Evolutionary conservation across 2,113 vertebrate genomes (phyloP), one percentile per base, ranked within the genome.

Genomic region (Uria aalge): DNA sequence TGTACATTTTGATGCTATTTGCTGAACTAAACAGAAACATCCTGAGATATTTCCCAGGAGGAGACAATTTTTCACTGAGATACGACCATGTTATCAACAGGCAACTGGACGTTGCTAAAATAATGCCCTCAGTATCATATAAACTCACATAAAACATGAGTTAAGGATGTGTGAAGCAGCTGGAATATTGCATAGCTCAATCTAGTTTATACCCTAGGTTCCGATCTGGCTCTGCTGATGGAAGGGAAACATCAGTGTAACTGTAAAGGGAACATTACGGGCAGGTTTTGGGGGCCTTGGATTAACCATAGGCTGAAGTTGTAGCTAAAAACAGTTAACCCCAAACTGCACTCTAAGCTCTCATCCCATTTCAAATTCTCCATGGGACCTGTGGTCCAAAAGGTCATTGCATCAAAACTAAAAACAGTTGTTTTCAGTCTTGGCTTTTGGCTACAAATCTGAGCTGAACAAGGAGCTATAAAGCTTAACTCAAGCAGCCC

Each of bases 11-110:
- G 2, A 76, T 89, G 48, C 23, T 82, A 30, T 87, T 95, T 92
- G 86, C 86, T 87, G 88, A 94, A 94, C 76, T 89, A 60, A 92
- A 94, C 62, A 64, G 86, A 95, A 96, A 87, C 62, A 92, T 90
- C 57, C 80, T 24, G 26, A 91, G 64, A 18, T 95, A 90, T 92
- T 94, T 97, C 90, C 85, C 86, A 91, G 40, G 43, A 81, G 60
- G 8, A 12, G 34, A 71, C 1, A 71, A 67, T 74, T 94, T 97
- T 85, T 94, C 53, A 85, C 56, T 92, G 0, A 0, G 26, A 72
- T 87, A 29, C 3, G 19, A 43, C 75, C 48, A 29, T 68, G 36
- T 43, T 87, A 82, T 85, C 69, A 82, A 75, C 43, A 90, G 64
- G 40, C 67, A 84, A 90, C 80, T 82, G 69, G 56, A 53, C 6